Conservation (phyloP, 2,113 vertebrate species). For the Orthonyx spaldingii region DNA sequence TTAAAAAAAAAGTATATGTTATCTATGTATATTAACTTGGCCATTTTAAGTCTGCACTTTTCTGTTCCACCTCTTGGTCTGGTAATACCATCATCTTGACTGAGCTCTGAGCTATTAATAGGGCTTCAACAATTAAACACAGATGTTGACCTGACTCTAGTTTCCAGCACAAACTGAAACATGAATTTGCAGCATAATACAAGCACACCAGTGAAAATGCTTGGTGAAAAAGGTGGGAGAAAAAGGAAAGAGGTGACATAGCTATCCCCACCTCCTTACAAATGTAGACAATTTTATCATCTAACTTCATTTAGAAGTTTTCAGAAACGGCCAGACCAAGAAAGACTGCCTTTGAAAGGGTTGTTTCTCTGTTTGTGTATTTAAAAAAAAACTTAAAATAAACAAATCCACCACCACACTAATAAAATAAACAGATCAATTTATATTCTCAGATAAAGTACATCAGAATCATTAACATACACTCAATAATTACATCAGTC, state of each 20-base stretch:
- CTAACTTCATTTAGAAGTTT: background rate
- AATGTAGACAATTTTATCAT: background rate
- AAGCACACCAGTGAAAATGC: background rate
- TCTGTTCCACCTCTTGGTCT: too few species aligned
- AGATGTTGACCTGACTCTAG: too few species aligned
- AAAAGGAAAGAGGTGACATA: background rate
- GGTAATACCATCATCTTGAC: too few species aligned
- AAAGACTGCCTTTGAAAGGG: background rate
- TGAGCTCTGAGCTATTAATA: too few species aligned
- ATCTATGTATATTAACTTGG: too few species aligned
- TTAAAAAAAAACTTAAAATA: background rate
- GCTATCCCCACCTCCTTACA: background rate
- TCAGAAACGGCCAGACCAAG: background rate
- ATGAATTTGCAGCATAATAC: background rate
- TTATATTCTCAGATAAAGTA: background rate
- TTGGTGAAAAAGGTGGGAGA: background rate
- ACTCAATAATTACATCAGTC: background rate
- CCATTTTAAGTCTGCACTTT: too few species aligned
- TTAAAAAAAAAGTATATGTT: too few species aligned
- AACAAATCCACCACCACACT: background rate
- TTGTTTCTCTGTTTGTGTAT: background rate
- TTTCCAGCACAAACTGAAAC: too few species aligned
- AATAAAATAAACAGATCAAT: background rate
- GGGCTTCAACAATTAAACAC: too few species aligned
- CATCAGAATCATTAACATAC: background rate